Evolutionary conservation across 1,140 invertebrate species (phyloP).

Genomic region (Callitettix versicolor): DNA sequence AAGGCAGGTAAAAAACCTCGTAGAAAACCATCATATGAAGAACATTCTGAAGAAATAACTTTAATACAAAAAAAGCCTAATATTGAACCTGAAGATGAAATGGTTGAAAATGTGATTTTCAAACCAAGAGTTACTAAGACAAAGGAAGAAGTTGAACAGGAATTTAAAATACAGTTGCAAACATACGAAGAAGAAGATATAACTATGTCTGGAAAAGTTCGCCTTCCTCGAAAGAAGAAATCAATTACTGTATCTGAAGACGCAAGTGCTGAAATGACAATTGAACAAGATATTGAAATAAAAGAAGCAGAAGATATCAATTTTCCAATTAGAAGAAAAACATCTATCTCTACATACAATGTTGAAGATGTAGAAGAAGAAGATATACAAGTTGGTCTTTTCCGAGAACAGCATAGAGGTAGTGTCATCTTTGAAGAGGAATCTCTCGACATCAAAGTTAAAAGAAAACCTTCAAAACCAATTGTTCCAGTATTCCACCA

Average conservation of each 20-base stretch:
- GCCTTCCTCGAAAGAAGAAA: constrained; percentile 62
- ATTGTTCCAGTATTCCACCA: constrained; percentile 30
- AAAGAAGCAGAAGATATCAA: constrained; percentile 47
- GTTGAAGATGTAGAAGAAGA: constrained; percentile 28
- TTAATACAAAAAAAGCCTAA: constrained; percentile 33
- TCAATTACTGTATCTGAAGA: constrained; percentile 58
- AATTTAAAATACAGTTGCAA: constrained; percentile 72
- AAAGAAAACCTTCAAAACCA: constrained; percentile 44
- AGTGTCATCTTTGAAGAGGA: constrained; percentile 45
- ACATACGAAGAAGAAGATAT: constrained; percentile 78
- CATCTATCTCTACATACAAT: constrained; percentile 21
- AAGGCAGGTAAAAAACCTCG: neutral
- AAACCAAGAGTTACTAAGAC: constrained; percentile 38
- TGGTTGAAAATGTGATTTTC: constrained; percentile 23
- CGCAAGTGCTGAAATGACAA: constrained; percentile 49
- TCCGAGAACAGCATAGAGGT: constrained; percentile 22
- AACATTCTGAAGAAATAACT: constrained; percentile 30
- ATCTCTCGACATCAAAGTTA: constrained; percentile 41
- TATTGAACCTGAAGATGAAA: constrained; percentile 14
- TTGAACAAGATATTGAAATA: constrained; percentile 50
- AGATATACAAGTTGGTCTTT: constrained; percentile 24
- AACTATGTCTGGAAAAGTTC: constrained; percentile 69
- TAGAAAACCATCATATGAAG: constrained; percentile 22
- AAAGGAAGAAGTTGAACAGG: constrained; percentile 75
- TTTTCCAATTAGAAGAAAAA: constrained; percentile 25